These are phyloP conservation scores for Trachelus iudaicus DNA, from an alignment of 2,888 invertebrate species.

Conservation along the genomic window DNA sequence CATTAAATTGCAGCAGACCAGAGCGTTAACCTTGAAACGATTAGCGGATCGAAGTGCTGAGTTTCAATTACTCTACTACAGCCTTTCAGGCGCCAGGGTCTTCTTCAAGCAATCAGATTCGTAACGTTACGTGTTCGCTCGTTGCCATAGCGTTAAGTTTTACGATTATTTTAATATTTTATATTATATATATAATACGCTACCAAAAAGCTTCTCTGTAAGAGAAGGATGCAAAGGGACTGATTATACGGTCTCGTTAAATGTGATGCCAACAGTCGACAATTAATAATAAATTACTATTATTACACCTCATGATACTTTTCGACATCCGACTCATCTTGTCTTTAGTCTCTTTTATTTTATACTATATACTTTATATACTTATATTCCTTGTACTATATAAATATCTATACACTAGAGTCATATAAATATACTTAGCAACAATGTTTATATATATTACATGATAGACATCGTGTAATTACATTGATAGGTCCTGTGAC, in stretches of 20 bases:
- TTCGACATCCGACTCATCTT: background rate
- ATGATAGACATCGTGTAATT: background rate
- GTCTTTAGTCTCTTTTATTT: background rate
- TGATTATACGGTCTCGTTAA: background rate
- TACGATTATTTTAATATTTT: background rate
- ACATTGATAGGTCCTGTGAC: background rate
- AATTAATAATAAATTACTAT: background rate
- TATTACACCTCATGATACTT: background rate
- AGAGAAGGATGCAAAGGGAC: background rate
- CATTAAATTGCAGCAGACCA: slow-evolving; percentile 91
- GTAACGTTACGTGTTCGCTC: slow-evolving; percentile 8
- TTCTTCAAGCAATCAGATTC: slow-evolving; percentile 80
- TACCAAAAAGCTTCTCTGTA: background rate
- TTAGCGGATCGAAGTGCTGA: slow-evolving; percentile 72
- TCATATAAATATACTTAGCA: background rate
- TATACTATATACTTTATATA: background rate
- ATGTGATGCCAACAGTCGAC: background rate
- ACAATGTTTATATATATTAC: background rate
- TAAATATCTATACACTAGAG: background rate
- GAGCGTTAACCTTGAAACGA: slow-evolving; percentile 88
- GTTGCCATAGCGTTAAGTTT: background rate
- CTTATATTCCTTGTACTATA: background rate
- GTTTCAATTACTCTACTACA: slow-evolving; percentile 90
- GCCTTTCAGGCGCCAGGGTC: slow-evolving; percentile 92
- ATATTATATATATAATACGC: background rate